Base-by-base conservation (phyloP, 2,113 vertebrate genomes). In the Pogonocichla stellata region DNA sequence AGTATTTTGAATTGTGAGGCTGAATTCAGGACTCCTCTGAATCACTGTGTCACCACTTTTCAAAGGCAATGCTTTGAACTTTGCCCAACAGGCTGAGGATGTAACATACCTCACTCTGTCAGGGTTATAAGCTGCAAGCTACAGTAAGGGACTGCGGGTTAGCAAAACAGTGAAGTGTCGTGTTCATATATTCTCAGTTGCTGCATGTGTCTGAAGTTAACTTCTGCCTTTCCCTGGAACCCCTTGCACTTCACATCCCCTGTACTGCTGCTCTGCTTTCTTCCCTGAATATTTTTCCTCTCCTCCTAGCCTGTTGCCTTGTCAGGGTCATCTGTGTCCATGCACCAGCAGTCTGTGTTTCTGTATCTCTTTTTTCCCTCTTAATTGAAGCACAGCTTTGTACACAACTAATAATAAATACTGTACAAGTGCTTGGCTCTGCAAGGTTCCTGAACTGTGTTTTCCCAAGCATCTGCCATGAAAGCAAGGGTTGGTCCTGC, bases 31-130 rank as follows among this genome's bases (percentile, higher is more conserved):
- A 36, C 36, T 90, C 81, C 31, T 88, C 36, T 31, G 48, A 91
- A 86, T 64, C 82, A 31, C 90, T 92, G 51, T 56, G 67, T 94
- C 90, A 90, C 87, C 78, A 42, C 57, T 97, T 97, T 94, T 60
- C 58, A 65, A 74, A 72, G 9, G 36, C 2, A 7, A 1, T n/a
- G 53, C 51, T 88, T 45, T 78, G 62, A 74, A 64, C 57, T 48
- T 60, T 33, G 26, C 34, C 38, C 19, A 43, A 19, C 10, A 50
- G 51, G 47, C 80, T 60, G 69, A 77, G 84, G 51, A 26, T 2
- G 3, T 38, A 56, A 56, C 31, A 11, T 34, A 28, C 53, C 48
- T 72, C 10, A 6, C n/a, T 91, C 48, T 57, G 47, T 33, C 78
- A 53, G 70, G n/a, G 40, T 42, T 82, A 6, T 5, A 51, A 90